Percentiles rank a stretch among this genome's conserved stretches.
Conservation (phyloP, 2,113 vertebrate genomes). For the Amia ocellicauda region DNA sequence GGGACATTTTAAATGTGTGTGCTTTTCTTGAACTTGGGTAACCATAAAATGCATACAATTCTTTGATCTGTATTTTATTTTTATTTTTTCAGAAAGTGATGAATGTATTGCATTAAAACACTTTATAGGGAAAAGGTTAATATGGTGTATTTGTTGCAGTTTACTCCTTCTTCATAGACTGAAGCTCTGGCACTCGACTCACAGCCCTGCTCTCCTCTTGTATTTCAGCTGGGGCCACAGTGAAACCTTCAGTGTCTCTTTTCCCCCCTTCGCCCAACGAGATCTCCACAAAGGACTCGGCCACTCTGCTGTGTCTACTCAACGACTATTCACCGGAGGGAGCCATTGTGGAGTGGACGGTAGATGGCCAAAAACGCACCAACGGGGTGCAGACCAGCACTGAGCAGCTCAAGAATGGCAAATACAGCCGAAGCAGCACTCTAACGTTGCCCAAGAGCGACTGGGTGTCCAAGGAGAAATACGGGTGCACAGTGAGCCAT, state of each 20-base stretch:
- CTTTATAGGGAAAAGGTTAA: too few relatives aligned
- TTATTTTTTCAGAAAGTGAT: too few relatives aligned
- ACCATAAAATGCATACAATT: too few relatives aligned
- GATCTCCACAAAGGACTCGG: slow-evolving; percentile 26
- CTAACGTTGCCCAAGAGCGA: slow-evolving; percentile 31
- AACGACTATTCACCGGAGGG: slow-evolving; percentile 36
- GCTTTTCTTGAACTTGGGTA: too few relatives aligned
- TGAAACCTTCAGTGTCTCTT: slow-evolving; percentile 29
- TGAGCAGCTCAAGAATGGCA: slow-evolving; percentile 36
- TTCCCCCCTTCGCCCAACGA: slow-evolving; percentile 29
- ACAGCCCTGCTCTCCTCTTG: too few relatives aligned
- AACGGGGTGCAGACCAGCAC: slow-evolving; percentile 36
- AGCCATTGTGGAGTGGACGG: slow-evolving; percentile 33
- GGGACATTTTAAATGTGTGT: too few relatives aligned
- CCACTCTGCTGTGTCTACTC: slow-evolving; percentile 25
- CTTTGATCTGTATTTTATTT: too few relatives aligned
- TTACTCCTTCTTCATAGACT: too few relatives aligned
- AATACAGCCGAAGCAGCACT: slow-evolving; percentile 38
- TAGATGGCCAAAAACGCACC: slow-evolving; percentile 24
- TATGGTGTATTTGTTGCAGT: too few relatives aligned
- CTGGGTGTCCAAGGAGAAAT: slow-evolving; percentile 26
- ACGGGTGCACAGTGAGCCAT: slow-evolving; percentile 39
- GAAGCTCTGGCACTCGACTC: too few relatives aligned
- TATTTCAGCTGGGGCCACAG: slow-evolving; percentile 26
- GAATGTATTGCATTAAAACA: too few relatives aligned